Base-by-base conservation (phyloP, 2,888 invertebrate species). In the Geophilus truncorum region DNA sequence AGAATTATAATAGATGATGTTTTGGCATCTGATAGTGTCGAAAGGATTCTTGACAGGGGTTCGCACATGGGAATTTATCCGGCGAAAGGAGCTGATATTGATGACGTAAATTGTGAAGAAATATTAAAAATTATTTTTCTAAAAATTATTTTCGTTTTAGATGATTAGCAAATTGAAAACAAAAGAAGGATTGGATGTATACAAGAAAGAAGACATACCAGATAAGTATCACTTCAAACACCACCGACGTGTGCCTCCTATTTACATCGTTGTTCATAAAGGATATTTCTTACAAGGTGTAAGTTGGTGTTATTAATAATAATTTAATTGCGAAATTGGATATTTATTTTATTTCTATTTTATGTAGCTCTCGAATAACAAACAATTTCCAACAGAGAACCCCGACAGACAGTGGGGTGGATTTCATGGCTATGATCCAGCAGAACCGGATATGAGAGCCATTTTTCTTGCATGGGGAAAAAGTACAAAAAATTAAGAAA, bases 51-150 rank as follows among this genome's bases (percentile, higher is more conserved):
- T 15, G 86, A 84, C 79, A 80, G 83, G 45, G 86, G 85, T 15
- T 84, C 85, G 21, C 81, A 84, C 34, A 81, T 85, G 77, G 83
- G 84, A 62, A 85, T 86, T 62, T 84, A 84, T 18, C 84, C 85
- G 21, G 25, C n/a, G 0, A 10, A 9, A 21, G 78, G 78, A n/a
- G n/a, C n/a, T n/a, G n/a, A n/a, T n/a, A n/a, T n/a, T n/a, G n/a
- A n/a, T n/a, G n/a, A n/a, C n/a, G n/a, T n/a, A n/a, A n/a, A n/a
- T 10, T 23, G 28, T 3, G 36, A 21, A 45, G 25, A 40, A 9
- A 12, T 36, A 15, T 36, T 40, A 32, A 18, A 12, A n/a, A 2
- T 36, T 36, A 12, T 2, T 4, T 36, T 36, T 2, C 15, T 34
- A 34, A 36, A 25, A 1, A n/a, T 75, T 75, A 7, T 76, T 76